phyloP scores from a whole-genome alignment of 2,113 vertebrate species.

The Lanius ludovicianus region DNA sequence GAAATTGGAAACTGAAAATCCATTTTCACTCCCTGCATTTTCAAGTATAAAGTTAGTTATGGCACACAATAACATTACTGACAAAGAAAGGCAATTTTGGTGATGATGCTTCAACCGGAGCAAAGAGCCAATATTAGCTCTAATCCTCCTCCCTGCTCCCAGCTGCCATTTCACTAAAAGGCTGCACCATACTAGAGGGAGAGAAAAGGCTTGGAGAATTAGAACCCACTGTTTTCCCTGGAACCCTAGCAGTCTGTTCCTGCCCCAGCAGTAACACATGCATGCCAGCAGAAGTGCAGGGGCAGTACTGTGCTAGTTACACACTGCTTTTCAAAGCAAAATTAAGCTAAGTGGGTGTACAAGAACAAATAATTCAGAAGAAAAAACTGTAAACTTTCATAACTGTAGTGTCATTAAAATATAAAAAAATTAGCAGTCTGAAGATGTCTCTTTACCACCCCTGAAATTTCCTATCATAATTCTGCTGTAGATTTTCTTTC shows the following conservation, averaged over 20 bases:
- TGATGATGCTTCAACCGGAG: background rate
- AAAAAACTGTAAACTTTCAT: slow-evolving; percentile 61
- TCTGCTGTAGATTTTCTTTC: background rate
- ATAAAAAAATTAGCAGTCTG: background rate
- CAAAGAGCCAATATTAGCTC: background rate
- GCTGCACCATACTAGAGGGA: background rate
- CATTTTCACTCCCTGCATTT: background rate
- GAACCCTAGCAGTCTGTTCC: background rate
- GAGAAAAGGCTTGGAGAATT: background rate
- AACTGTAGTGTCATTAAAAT: slow-evolving; percentile 70
- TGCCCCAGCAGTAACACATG: background rate
- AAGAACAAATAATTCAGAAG: background rate
- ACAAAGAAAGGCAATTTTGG: background rate
- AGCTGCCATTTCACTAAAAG: slow-evolving; percentile 1
- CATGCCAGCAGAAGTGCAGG: background rate
- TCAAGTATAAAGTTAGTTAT: slow-evolving; percentile 34
- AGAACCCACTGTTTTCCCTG: background rate
- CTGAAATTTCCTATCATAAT: slow-evolving; percentile 9
- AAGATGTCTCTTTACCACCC: background rate
- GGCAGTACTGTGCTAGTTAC: background rate
- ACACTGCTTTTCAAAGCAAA: slow-evolving; percentile 3
- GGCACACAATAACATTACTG: background rate
- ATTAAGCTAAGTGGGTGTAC: background rate
- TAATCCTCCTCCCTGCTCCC: background rate
- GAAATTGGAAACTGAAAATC: background rate